Evolutionary conservation across 2,888 invertebrate genomes (phyloP), one percentile per base, ranked within the genome.

Genomic region (Eulithis prunata): DNA sequence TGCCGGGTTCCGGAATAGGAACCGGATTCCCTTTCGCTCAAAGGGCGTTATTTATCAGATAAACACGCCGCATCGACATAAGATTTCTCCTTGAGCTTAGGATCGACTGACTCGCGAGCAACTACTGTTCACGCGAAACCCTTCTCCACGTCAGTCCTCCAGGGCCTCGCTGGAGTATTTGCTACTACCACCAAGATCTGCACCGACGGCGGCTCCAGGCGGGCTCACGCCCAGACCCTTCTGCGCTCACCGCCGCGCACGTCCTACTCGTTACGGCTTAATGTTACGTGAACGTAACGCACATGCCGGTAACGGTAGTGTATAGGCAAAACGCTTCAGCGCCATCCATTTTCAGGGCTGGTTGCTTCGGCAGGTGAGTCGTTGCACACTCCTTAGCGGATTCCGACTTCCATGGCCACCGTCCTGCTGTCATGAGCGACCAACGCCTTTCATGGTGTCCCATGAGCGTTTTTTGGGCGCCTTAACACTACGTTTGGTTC

Each of bases 131-230:
- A 77, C 84, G 77, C 79, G 80, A 81, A 82, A 82, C 94, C 93
- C 93, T 94, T 93, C 93, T 80, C 91, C 94, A 93, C 94, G 83
- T 94, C 93, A 93, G 93, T 93, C 93, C 90, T 93, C 93, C 90
- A 94, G 91, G 91, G 82, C 84, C 94, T 94, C 94, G 89, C 94
- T 94, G 89, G 94, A 94, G 94, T 95, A 94, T 94, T 95, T 95
- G 95, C 95, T 95, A 95, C 95, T 94, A 94, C 94, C 94, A 95
- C 94, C 94, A 95, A 95, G 94, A 94, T 95, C 90, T 91, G 92
- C 89, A 87, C 92, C 88, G 87, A 88, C 89, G 91, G 89, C 83
- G 87, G 90, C 91, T 91, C 91, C 90, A 89, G 76, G 87, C 88
- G 79, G 87, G 88, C 88, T 89, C 79, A 78, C 82, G 81, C 93